Percentiles rank a stretch among this genome's conserved stretches.
These are phyloP conservation scores for Emmelina monodactyla DNA, from an alignment of 2,888 invertebrate species.

Conservation along the genomic window DNA sequence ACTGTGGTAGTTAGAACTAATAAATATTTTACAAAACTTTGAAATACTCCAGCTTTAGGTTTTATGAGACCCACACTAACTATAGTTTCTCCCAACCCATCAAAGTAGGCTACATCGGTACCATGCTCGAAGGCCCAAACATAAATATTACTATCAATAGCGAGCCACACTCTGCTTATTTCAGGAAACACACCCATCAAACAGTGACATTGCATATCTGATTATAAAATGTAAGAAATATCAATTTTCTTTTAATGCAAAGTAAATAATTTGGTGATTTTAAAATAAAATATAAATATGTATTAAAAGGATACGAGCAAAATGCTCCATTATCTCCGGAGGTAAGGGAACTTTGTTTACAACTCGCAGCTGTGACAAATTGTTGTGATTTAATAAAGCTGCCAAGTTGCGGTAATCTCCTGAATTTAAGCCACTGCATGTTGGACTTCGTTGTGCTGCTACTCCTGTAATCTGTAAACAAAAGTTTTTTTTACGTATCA, in stretches of 20 bases:
- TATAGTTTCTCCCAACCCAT: constrained; percentile 94
- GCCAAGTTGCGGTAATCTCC: constrained; percentile 88
- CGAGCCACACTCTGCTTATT: constrained; percentile 95
- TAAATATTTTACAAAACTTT: constrained; percentile 88
- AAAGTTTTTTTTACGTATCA: too few relatives aligned
- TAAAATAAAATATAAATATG: too few relatives aligned
- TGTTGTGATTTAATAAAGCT: constrained; percentile 72
- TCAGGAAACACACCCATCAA: constrained; percentile 98
- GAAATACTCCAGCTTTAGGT: constrained; percentile 89
- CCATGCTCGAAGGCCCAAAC: constrained; percentile 98
- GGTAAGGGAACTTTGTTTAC: constrained; percentile 89
- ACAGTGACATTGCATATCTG: constrained; percentile 95
- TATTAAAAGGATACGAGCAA: constrained; percentile 84
- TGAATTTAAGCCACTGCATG: constrained; percentile 89
- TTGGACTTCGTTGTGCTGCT: constrained; percentile 74
- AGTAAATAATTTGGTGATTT: not conserved
- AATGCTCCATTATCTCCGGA: constrained; percentile 93
- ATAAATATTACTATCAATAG: constrained; percentile 97
- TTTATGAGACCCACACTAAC: constrained; percentile 90
- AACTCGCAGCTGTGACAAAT: constrained; percentile 80
- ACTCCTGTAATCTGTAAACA: constrained; percentile 67
- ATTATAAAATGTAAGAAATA: constrained; percentile 7
- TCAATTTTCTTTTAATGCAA: not conserved
- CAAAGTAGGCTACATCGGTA: constrained; percentile 94
- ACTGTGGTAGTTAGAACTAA: constrained; percentile 93